Evolutionary conservation across 1,140 invertebrate genomes (phyloP).

Genomic region (Drosophila arizonae): DNA sequence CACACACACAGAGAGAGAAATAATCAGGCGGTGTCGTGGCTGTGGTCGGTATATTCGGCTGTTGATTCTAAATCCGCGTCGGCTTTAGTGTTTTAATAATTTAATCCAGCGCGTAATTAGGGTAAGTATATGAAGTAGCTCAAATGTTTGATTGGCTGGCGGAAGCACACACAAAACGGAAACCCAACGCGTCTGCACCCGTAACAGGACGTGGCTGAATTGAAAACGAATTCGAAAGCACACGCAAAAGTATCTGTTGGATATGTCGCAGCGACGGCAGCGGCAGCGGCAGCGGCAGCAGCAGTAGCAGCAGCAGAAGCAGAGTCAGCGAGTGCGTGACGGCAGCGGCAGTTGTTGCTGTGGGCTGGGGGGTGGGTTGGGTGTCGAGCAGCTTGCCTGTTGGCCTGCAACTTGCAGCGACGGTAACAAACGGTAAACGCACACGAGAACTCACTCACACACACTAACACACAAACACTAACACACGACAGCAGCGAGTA

Average conservation of each 20-base stretch:
- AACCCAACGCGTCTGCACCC: constrained; percentile 78
- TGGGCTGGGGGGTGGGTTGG: constrained; percentile 37
- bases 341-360: constrained; percentile 39
- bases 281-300: constrained; percentile 23
- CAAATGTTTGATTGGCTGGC: constrained; percentile 40
- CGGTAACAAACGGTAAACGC: neutral
- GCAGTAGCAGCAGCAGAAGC: neutral
- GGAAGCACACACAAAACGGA: constrained; percentile 62
- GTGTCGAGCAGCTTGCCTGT: constrained; percentile 6
- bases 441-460: neutral
- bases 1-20: constrained; percentile 8
- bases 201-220: constrained; percentile 82
- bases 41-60: constrained; percentile 35
- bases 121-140: constrained; percentile 68
- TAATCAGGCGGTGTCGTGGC: constrained; percentile 10
- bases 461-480: constrained; percentile 8
- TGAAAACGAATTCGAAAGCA: constrained; percentile 78
- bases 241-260: constrained; percentile 78
- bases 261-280: constrained; percentile 37
- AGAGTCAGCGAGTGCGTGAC: constrained; percentile 51
- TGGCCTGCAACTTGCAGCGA: constrained; percentile 37
- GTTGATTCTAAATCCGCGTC: constrained; percentile 68
- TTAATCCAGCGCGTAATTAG: constrained; percentile 82
- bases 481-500: constrained; percentile 21
- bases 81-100: constrained; percentile 80